A percentile compares a stretch with the other conserved stretches of the same genome.
phyloP scores from a whole-genome alignment of 2,113 vertebrate genomes.

The Pitta sordida region DNA sequence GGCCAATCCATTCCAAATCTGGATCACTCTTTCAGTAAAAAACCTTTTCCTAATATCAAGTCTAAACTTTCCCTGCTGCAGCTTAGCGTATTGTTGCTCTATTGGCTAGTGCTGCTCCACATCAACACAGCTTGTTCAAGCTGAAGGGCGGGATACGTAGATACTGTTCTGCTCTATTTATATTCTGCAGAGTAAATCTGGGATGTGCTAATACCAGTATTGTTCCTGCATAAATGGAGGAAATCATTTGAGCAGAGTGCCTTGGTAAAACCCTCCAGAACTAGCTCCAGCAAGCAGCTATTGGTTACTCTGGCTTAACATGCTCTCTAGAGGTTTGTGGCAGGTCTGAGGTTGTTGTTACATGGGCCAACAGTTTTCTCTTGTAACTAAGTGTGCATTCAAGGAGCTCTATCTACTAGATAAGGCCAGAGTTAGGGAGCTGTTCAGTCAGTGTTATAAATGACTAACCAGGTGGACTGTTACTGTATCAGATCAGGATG shows the following conservation, averaged over 20 bases:
- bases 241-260: neutral
- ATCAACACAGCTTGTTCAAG: fast-evolving
- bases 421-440: neutral
- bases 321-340: neutral
- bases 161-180: neutral
- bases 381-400: neutral
- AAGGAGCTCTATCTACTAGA: neutral
- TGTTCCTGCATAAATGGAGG: neutral
- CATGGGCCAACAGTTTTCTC: neutral
- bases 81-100: neutral
- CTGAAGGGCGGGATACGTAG: too few species aligned
- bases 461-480: neutral
- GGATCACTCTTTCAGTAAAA: too few species aligned
- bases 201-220: neutral
- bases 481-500: neutral
- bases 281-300: neutral
- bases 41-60: too few species aligned
- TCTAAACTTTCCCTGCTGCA: too few species aligned
- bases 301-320: neutral
- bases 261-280: neutral
- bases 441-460: neutral
- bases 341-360: neutral
- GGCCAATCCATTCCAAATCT: too few species aligned
- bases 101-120: neutral
- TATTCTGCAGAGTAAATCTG: neutral